A percentile compares a stretch with the other conserved stretches of the same genome.
Evolutionary conservation across 2,888 invertebrate genomes (phyloP).

Genomic region (Trilocha varians): DNA sequence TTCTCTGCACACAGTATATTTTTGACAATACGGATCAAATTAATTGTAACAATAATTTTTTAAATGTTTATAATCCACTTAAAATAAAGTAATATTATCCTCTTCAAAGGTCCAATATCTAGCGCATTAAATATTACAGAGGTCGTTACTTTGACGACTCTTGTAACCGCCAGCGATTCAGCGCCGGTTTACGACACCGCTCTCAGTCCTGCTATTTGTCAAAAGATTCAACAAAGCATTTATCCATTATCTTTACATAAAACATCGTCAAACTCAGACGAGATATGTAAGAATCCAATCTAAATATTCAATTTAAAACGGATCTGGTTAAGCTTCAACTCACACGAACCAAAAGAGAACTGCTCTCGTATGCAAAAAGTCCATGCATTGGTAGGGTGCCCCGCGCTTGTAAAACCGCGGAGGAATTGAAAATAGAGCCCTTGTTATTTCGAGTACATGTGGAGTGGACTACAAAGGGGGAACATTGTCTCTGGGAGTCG

Average conservation of each 20-base stretch:
- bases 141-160: constrained; percentile 56
- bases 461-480: constrained; percentile 63
- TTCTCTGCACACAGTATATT: too few relatives aligned
- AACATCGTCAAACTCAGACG: background rate
- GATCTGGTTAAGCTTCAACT: constrained; percentile 28
- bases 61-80: too few relatives aligned
- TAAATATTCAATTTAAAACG: constrained; percentile 24
- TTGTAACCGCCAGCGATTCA: constrained; percentile 37
- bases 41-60: too few relatives aligned
- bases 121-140: background rate
- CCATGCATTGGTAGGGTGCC: constrained; percentile 48
- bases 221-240: constrained; percentile 48
- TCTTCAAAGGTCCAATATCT: background rate
- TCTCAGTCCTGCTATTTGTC: constrained; percentile 42
- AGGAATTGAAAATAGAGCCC: constrained; percentile 69
- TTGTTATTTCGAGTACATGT: constrained; percentile 68
- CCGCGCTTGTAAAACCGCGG: constrained; percentile 42
- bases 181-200: constrained; percentile 36
- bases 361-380: constrained; percentile 46
- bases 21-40: too few relatives aligned
- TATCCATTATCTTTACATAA: constrained; percentile 34
- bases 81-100: background rate
- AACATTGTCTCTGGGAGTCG: constrained; percentile 61
- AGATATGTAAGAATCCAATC: background rate
- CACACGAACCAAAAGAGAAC: constrained; percentile 27